phyloP scores from a whole-genome alignment of 2,113 vertebrate species.

The Sitta europaea region DNA sequence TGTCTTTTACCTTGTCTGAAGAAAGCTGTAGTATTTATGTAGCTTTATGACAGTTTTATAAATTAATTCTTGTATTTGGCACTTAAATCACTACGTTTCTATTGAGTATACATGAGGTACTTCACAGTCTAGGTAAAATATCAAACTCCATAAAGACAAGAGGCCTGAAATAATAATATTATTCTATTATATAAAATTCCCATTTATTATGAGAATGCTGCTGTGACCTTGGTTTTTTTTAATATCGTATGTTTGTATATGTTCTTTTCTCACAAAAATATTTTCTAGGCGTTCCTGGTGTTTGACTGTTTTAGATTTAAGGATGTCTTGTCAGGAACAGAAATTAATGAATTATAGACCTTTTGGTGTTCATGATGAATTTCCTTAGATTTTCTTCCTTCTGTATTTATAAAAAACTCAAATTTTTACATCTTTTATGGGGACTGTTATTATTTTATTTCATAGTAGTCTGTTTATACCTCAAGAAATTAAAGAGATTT shows the following conservation, averaged over 20 bases:
- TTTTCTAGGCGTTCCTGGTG: background rate
- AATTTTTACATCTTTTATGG: background rate
- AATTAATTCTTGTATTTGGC: background rate
- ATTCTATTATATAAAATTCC: too few relatives aligned
- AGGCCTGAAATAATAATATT: rapidly evolving
- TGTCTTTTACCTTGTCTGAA: background rate
- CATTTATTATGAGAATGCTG: background rate
- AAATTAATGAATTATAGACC: background rate
- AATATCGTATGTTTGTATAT: background rate
- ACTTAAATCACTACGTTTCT: background rate
- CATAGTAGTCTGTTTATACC: background rate
- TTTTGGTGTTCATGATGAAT: background rate
- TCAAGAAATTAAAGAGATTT: background rate
- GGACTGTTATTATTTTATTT: background rate
- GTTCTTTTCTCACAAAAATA: background rate
- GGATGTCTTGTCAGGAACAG: background rate
- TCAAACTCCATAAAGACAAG: background rate
- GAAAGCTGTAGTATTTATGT: background rate
- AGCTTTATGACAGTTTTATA: background rate
- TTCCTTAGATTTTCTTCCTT: background rate
- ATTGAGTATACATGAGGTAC: background rate
- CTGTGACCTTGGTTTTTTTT: background rate
- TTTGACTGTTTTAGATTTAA: background rate
- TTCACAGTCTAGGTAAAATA: background rate
- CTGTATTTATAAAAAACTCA: background rate